phyloP scores from a whole-genome alignment of 2,797 vertebrate species.

The Lycodopsis pacificus region DNA sequence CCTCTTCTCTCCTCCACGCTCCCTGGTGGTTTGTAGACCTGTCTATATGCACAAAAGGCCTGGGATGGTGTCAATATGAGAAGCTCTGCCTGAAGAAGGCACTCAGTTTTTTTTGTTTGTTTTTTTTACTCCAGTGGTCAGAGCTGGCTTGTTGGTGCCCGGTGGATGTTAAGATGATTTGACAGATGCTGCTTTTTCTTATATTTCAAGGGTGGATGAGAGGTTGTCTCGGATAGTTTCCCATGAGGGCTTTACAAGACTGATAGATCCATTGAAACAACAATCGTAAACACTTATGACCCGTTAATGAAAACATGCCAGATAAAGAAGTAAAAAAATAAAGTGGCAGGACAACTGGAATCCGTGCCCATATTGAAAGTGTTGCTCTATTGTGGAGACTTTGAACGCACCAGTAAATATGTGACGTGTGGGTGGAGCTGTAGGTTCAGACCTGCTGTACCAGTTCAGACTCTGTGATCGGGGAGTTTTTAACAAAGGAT shows the following conservation, averaged over 20 bases:
- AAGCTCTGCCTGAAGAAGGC: conserved; percentile 39
- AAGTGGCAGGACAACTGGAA: neutral
- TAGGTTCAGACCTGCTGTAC: conserved; percentile 69
- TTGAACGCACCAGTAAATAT: conserved; percentile 48
- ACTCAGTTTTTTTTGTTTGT: neutral
- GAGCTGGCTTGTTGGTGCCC: conserved; percentile 18
- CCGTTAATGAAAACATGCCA: neutral
- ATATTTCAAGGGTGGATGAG: neutral
- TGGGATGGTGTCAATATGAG: conserved; percentile 59
- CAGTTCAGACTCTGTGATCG: conserved; percentile 67
- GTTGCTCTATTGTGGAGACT: conserved; percentile 68
- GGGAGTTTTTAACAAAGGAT: conserved; percentile 69
- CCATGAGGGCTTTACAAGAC: neutral
- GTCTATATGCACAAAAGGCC: conserved; percentile 48
- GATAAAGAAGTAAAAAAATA: neutral
- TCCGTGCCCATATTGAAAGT: conserved; percentile 12
- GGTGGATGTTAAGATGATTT: conserved; percentile 18
- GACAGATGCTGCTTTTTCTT: conserved; percentile 26
- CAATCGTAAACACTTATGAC: neutral
- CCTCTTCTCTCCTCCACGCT: conserved; percentile 61
- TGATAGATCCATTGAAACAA: neutral
- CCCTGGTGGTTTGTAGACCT: conserved; percentile 61
- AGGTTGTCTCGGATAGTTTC: neutral
- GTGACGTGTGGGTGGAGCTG: conserved; percentile 81
- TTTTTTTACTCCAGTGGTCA: conserved; percentile 21